phyloP scores from a whole-genome alignment of 2,113 vertebrate species.

The Dendropsophus ebraccatus region DNA sequence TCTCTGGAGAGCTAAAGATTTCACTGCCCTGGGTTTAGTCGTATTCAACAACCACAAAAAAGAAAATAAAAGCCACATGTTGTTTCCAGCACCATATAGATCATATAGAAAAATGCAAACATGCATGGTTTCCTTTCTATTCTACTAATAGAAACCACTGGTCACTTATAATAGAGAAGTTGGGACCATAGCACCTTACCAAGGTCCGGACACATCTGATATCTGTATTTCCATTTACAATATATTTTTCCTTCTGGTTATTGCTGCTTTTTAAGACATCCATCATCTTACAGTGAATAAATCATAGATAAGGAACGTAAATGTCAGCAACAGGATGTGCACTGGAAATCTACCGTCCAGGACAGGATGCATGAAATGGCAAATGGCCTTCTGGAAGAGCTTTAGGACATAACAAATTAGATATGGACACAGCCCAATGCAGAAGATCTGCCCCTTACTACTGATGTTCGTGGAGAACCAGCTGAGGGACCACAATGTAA shows the following conservation, averaged over 20 bases:
- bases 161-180: background rate
- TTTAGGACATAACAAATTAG: background rate
- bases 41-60: background rate
- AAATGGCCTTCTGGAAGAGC: too few species aligned
- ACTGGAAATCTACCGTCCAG: too few species aligned
- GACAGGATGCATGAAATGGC: too few species aligned
- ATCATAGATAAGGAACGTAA: too few species aligned
- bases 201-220: background rate
- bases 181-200: background rate
- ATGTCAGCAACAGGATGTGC: too few species aligned
- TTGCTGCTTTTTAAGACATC: too few species aligned
- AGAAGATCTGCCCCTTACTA: background rate
- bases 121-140: background rate
- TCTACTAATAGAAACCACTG: background rate
- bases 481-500: too few species aligned
- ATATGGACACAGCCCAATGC: background rate
- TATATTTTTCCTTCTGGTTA: too few species aligned
- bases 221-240: too few species aligned
- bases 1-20: background rate
- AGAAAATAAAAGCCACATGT: constrained; percentile 13
- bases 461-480: background rate
- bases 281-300: too few species aligned
- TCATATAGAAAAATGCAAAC: background rate
- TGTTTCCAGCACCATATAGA: background rate
- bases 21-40: background rate